Conservation (phyloP, 2,888 invertebrate species). For the Epinotia brunnichana region DNA sequence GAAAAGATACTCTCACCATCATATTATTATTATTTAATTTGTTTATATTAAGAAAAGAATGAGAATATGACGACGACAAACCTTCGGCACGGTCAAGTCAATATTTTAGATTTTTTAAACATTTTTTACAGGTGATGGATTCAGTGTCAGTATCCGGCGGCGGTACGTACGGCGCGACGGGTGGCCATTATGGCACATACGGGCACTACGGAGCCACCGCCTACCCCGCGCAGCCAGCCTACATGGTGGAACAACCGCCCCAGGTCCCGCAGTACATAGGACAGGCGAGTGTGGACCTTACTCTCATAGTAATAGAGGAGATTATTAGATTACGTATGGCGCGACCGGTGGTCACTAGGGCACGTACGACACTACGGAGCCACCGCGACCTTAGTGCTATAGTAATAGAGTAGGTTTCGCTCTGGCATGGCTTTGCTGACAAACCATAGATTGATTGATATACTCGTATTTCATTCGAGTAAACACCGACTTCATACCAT, state of each 20-base stretch:
- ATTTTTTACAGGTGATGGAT: constrained; percentile 71
- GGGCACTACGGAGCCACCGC: constrained; percentile 78
- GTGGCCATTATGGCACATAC: constrained; percentile 78
- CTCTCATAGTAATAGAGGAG: neutral
- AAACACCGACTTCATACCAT: neutral
- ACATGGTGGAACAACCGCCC: constrained; percentile 75
- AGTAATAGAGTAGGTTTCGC: neutral
- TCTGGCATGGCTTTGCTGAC: too few species aligned
- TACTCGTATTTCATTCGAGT: neutral
- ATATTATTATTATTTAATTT: too few species aligned
- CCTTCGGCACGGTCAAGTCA: neutral
- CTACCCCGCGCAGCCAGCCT: constrained; percentile 77
- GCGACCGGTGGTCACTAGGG: too few species aligned
- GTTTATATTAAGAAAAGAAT: neutral
- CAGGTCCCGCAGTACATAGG: constrained; percentile 79
- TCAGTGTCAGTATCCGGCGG: constrained; percentile 77
- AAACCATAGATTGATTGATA: neutral
- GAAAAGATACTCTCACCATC: too few species aligned
- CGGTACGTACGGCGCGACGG: constrained; percentile 68
- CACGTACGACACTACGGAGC: too few species aligned
- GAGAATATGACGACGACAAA: neutral
- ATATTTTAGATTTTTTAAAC: too few species aligned
- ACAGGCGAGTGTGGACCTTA: constrained; percentile 62
- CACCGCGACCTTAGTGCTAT: neutral
- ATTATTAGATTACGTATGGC: too few species aligned